phyloP scores from a whole-genome alignment of 2,797 vertebrate genomes.

The Lepilemur septentrionalis region DNA sequence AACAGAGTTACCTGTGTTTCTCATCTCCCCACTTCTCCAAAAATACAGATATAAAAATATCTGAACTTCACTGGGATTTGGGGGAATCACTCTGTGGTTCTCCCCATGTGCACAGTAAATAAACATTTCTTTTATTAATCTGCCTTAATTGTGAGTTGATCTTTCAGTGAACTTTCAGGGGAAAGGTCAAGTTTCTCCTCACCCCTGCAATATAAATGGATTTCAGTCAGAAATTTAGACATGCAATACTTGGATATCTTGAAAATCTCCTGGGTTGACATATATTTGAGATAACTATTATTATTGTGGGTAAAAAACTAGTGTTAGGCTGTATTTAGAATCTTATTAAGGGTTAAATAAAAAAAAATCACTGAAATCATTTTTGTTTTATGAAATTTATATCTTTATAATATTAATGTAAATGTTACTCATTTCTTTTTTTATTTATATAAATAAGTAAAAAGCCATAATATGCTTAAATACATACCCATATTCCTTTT shows the following conservation, averaged over 20 bases:
- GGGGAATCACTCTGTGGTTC: neutral
- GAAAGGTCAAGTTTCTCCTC: neutral
- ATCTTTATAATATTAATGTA: neutral
- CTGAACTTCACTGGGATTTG: neutral
- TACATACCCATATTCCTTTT: neutral
- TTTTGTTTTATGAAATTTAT: slow-evolving; percentile 20
- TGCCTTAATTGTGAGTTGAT: neutral
- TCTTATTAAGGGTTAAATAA: neutral
- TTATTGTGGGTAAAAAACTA: slow-evolving; percentile 3
- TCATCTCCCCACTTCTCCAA: neutral
- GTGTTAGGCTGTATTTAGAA: slow-evolving; percentile 14
- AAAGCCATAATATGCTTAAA: neutral
- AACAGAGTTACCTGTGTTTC: neutral
- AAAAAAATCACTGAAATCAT: neutral
- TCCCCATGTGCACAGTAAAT: neutral
- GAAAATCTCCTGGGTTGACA: neutral
- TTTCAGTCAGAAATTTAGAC: slow-evolving; percentile 42
- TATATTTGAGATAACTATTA: slow-evolving; percentile 25
- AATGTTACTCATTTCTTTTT: neutral
- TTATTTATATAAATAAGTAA: slow-evolving; percentile 2
- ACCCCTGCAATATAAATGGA: neutral
- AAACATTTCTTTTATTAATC: neutral
- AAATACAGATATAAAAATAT: neutral
- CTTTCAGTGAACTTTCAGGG: neutral
- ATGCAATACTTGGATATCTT: neutral